Evolutionary conservation across 2,113 vertebrate genomes (phyloP).

Genomic region (Scomber scombrus): DNA sequence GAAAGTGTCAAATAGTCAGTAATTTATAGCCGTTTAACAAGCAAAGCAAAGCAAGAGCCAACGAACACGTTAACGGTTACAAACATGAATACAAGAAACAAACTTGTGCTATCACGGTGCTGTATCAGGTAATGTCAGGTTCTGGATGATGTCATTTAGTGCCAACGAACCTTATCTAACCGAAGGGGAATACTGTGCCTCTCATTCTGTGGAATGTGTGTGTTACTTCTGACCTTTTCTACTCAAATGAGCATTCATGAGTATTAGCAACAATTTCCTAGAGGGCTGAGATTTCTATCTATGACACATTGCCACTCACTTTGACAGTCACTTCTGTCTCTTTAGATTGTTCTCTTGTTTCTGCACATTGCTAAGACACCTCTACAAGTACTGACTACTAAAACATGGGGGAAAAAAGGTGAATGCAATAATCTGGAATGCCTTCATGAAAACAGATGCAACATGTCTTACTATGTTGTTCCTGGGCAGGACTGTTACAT

Average conservation of each 20-base stretch:
- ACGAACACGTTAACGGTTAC: not conserved
- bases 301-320: not conserved
- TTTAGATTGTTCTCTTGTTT: not conserved
- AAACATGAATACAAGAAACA: constrained; percentile 12
- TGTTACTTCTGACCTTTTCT: not conserved
- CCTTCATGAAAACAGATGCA: too few species aligned
- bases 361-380: too few species aligned
- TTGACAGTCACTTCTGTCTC: not conserved
- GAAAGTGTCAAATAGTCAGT: constrained; percentile 11
- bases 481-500: too few species aligned
- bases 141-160: constrained; percentile 2
- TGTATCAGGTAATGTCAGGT: not conserved
- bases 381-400: too few species aligned
- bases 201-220: not conserved
- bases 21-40: constrained; percentile 42
- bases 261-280: not conserved
- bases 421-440: too few species aligned
- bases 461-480: too few species aligned
- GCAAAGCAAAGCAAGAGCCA: constrained; percentile 17
- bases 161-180: not conserved
- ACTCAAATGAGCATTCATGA: not conserved
- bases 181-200: not conserved
- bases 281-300: not conserved
- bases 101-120: not conserved
- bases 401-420: too few species aligned